These are phyloP conservation scores for Agrypnus murinus DNA, from an alignment of 2,888 invertebrate species.

Conservation along the genomic window DNA sequence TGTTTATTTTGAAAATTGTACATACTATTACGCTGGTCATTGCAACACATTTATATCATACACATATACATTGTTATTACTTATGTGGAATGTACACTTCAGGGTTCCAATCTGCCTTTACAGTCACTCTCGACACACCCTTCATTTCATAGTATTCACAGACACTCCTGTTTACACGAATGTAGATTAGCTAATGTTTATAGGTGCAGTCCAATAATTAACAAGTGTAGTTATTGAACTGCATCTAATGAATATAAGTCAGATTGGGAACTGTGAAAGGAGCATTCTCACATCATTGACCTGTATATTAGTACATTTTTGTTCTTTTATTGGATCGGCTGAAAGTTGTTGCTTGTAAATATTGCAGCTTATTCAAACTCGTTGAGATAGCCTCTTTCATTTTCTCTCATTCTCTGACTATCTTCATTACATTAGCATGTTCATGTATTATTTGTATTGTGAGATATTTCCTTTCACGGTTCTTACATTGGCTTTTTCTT, in stretches of 20 bases:
- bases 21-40: constrained; percentile 63
- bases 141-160: constrained; percentile 41
- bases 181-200: constrained; percentile 51
- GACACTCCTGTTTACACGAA: constrained; percentile 47
- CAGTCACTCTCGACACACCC: constrained; percentile 41
- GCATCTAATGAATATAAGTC: constrained; percentile 71
- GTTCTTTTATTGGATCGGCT: constrained; percentile 66
- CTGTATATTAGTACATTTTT: constrained; percentile 63
- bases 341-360: constrained; percentile 75
- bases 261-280: constrained; percentile 87
- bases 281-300: constrained; percentile 83
- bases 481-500: constrained; percentile 85
- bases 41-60: constrained; percentile 64
- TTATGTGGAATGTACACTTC: constrained; percentile 78
- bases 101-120: constrained; percentile 78
- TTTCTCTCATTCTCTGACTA: constrained; percentile 71
- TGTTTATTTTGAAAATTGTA: constrained; percentile 51
- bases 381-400: constrained; percentile 71
- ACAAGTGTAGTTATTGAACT: constrained; percentile 51
- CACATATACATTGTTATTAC: constrained; percentile 61
- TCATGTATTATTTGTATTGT: constrained; percentile 72
- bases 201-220: constrained; percentile 51
- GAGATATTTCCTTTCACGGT: constrained; percentile 88
- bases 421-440: constrained; percentile 69
- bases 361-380: constrained; percentile 74